Evolutionary conservation across 2,888 invertebrate species (phyloP), one percentile per base, ranked within the genome.

Genomic region (Tetranychus truncatus): DNA sequence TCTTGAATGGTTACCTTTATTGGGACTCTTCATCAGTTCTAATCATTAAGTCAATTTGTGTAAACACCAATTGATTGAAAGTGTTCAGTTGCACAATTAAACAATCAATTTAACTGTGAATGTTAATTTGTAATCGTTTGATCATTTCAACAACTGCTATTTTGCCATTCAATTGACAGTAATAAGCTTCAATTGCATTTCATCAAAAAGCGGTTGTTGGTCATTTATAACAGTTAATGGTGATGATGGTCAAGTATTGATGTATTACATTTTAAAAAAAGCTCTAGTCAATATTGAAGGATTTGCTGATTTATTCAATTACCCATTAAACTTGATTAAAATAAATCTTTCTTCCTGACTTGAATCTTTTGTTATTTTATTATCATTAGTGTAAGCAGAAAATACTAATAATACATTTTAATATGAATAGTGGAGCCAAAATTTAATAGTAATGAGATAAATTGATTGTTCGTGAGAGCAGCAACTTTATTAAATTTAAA

Each of bases 361-460:
- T 55, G 55, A 55, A 15, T 6, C 55, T 55, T 55, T 55, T 55
- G 55, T 55, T 15, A 15, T 9, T 15, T 55, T 55, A 55, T 55
- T 55, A 55, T 15, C 15, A 55, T 55, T 55, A 71, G 18, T 24
- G 15, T 18, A 44, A 71, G 71, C 44, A 71, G 18, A 45, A 73
- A 73, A 34, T 34, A 72, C 46, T 24, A 44, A 73, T 73, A 73
- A 73, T 34, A 73, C 15, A 55, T 15, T 15, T 15, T 15, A 55
- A 55, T 55, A 34, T 55, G 55, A 55, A 55, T 55, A 55, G 55
- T 55, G 9, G 7, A 55, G 9, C 15, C 9, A 15, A 15, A 55
- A 55, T 55, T 15, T 15, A 15, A 55, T 55, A 55, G 55, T 55
- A 55, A 55, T 15, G 15, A 15, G 55, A 55, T 55, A 55, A 55